Base-by-base conservation (phyloP, 1,140 invertebrate species). In the Zeugodacus cucurbitae region DNA sequence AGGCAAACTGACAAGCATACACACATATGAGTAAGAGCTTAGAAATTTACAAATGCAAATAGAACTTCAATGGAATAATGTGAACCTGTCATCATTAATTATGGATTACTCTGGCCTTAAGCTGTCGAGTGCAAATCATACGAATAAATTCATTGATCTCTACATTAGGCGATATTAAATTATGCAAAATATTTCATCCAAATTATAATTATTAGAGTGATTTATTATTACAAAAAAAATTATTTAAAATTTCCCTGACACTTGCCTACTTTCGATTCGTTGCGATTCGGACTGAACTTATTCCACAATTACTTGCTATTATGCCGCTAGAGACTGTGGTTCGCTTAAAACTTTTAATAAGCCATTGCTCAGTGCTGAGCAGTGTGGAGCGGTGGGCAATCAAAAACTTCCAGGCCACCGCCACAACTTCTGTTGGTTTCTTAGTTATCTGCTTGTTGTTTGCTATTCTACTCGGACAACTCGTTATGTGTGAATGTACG, bases 311-410 rank as follows among this genome's bases (percentile, higher is more conserved):
- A 48, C 29, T 82, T 82, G 74, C 26, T 48, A 54, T 54, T 82
- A 82, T 54, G 48, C 74, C 74, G 20, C 22, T 82, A 17, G 26
- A 48, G 22, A 26, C 20, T 82, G 74, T 44, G n/a, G 74, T 44
- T 48, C 26, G 74, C 17, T 82, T 26, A 82, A 82, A 82, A 82
- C 74, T 82, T 82, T 82, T 82, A 82, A 82, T 82, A 41, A 48
- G 74, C 32, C 44, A 44, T 48, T 82, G 74, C 41, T 7, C n/a
- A n/a, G 34, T n/a, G 37, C 34, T 48, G 26, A 26, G 74, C 74
- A n/a, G 41, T 29, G 37, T n/a, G 20, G 41, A 82, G 74, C 74
- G 74, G 37, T 82, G 74, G 48, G 74, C 74, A 82, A 82, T 82
- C 74, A 48, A 82, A 82, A 82, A 82, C 74, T 82, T 82, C 37